phyloP scores from a whole-genome alignment of 2,797 vertebrate genomes.

The Heteromormyrus szaboi region DNA sequence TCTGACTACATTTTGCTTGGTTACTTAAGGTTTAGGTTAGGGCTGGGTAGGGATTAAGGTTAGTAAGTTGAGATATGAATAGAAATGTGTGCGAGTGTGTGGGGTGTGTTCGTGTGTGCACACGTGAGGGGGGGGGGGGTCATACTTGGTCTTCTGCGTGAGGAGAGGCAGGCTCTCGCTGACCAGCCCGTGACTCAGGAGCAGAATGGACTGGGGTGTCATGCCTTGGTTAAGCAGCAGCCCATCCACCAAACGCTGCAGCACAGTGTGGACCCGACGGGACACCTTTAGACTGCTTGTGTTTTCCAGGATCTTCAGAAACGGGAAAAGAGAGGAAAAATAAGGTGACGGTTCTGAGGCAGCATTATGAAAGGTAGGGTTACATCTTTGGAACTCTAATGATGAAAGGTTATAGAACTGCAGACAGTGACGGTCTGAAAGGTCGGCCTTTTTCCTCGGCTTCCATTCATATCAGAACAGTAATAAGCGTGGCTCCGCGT shows the following conservation, averaged over 20 bases:
- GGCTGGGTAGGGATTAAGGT: not conserved
- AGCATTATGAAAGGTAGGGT: not conserved
- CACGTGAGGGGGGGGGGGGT: too few species aligned
- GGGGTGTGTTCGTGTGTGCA: not conserved
- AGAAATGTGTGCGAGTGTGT: not conserved
- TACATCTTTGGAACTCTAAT: not conserved
- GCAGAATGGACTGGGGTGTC: slow-evolving; percentile 70
- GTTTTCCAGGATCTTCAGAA: slow-evolving; percentile 74
- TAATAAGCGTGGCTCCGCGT: not conserved
- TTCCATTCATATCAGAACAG: not conserved
- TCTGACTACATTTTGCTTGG: not conserved
- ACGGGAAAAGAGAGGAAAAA: not conserved
- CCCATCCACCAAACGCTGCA: slow-evolving; percentile 77
- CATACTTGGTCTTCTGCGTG: slow-evolving; percentile 82
- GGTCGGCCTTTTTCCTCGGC: not conserved
- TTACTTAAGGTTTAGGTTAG: not conserved
- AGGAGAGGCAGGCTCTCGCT: slow-evolving; percentile 89
- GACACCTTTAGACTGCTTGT: slow-evolving; percentile 81
- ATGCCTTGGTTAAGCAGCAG: slow-evolving; percentile 77
- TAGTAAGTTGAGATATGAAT: not conserved
- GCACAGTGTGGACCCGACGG: slow-evolving; percentile 75
- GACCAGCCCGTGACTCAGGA: slow-evolving; percentile 85
- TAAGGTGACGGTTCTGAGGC: not conserved
- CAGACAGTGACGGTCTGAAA: not conserved
- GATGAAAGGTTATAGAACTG: not conserved